Percentiles rank a stretch among this genome's conserved stretches.
Conservation (phyloP, 1,140 invertebrate genomes). For the Drepana arcuata region DNA sequence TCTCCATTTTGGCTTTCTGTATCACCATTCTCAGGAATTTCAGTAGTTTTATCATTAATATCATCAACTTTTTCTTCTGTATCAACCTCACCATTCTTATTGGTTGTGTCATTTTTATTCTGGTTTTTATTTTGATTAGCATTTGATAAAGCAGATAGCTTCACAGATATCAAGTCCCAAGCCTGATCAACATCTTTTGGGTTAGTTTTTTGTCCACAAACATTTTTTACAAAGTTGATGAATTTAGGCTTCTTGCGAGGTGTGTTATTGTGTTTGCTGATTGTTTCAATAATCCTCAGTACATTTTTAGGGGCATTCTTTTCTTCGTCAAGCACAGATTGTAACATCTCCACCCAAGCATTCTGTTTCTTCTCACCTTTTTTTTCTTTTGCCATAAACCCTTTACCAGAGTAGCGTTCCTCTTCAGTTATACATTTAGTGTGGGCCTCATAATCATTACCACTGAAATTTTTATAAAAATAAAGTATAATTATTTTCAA, state of each 20-base stretch:
- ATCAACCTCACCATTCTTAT: conserved; percentile 6
- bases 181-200: conserved; percentile 74
- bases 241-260: conserved; percentile 94
- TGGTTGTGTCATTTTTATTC: conserved; percentile 14
- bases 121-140: conserved; percentile 32
- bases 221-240: conserved; percentile 81
- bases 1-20: conserved; percentile 17
- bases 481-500: conserved; percentile 1
- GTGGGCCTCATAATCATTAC: conserved; percentile 85
- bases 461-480: conserved; percentile 73
- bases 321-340: conserved; percentile 79
- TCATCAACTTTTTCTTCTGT: background rate
- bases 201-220: conserved; percentile 73
- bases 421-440: conserved; percentile 94
- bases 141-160: conserved; percentile 73
- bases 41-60: conserved; percentile 9
- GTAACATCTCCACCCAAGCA: conserved; percentile 88
- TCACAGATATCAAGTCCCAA: conserved; percentile 80
- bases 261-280: conserved; percentile 87
- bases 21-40: background rate
- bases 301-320: conserved; percentile 72
- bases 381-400: conserved; percentile 84
- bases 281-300: conserved; percentile 77
- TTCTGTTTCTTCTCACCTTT: conserved; percentile 94
- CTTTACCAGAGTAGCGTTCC: conserved; percentile 90